These are phyloP conservation scores for Oryctes rhinoceros DNA, from an alignment of 1,140 invertebrate genomes.

Conservation along the genomic window DNA sequence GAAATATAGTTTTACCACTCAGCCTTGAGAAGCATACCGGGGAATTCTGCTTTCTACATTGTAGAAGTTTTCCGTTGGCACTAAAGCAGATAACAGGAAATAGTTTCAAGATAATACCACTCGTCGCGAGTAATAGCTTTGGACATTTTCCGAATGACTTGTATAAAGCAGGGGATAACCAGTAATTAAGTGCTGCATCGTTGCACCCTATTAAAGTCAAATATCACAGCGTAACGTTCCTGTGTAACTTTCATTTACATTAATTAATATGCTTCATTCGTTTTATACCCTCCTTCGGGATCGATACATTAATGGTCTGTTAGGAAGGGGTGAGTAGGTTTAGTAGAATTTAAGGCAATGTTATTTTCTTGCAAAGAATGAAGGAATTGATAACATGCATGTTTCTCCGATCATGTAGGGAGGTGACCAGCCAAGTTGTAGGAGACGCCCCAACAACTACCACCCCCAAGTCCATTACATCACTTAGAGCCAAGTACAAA, in stretches of 20 bases:
- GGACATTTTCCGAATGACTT: background rate
- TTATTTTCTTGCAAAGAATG: background rate
- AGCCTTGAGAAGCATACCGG: no score
- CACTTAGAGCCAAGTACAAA: no score
- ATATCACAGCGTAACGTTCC: background rate
- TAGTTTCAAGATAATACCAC: background rate
- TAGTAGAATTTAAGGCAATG: background rate
- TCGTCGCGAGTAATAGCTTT: background rate
- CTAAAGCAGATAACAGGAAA: no score
- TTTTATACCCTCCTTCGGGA: background rate
- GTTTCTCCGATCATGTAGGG: no score
- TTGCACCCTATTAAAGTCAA: conserved; percentile 13
- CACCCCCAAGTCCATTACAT: no score
- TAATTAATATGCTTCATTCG: background rate
- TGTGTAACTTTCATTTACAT: conserved; percentile 9
- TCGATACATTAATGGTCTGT: background rate
- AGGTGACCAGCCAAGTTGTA: no score
- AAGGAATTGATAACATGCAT: no score
- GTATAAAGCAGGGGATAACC: background rate
- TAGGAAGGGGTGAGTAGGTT: background rate
- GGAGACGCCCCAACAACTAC: no score
- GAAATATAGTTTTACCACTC: no score
- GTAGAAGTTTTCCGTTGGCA: no score
- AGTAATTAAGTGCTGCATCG: conserved; percentile 6
- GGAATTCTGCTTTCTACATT: no score